Evolutionary conservation across 2,113 vertebrate genomes (phyloP).

Genomic region (Deroptyus accipitrinus): DNA sequence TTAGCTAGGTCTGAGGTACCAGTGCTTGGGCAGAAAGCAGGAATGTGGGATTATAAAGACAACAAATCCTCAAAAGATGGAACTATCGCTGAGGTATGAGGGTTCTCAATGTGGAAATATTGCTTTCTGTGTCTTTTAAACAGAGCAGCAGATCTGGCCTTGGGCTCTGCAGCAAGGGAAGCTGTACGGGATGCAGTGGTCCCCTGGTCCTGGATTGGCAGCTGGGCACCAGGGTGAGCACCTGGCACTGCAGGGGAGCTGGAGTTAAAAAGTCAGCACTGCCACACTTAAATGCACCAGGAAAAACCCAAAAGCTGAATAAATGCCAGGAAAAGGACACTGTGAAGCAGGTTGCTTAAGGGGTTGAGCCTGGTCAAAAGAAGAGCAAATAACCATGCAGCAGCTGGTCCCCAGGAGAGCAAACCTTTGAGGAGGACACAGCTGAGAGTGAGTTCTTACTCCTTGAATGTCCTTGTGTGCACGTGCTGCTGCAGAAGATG

Average conservation of each 20-base stretch:
- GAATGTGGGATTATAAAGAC: background rate
- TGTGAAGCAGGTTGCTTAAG: background rate
- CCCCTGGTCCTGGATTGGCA: background rate
- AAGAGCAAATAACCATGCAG: background rate
- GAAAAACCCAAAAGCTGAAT: background rate
- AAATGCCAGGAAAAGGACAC: background rate
- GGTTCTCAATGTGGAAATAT: background rate
- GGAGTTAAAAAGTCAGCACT: background rate
- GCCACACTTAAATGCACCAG: accelerated
- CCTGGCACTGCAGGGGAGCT: slow-evolving; percentile 34
- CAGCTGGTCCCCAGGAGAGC: background rate
- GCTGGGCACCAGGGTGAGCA: accelerated
- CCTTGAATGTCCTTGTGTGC: background rate
- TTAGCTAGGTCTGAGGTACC: background rate
- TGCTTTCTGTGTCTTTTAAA: accelerated
- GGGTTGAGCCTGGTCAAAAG: background rate
- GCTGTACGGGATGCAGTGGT: background rate
- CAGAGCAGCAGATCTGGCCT: background rate
- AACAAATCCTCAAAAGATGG: background rate
- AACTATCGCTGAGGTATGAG: background rate
- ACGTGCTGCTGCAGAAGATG: accelerated
- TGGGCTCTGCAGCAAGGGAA: background rate
- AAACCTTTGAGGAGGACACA: background rate
- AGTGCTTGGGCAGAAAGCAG: background rate
- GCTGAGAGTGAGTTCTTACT: background rate